phyloP scores from a whole-genome alignment of 2,888 invertebrate genomes.

The Ophion ellenae region DNA sequence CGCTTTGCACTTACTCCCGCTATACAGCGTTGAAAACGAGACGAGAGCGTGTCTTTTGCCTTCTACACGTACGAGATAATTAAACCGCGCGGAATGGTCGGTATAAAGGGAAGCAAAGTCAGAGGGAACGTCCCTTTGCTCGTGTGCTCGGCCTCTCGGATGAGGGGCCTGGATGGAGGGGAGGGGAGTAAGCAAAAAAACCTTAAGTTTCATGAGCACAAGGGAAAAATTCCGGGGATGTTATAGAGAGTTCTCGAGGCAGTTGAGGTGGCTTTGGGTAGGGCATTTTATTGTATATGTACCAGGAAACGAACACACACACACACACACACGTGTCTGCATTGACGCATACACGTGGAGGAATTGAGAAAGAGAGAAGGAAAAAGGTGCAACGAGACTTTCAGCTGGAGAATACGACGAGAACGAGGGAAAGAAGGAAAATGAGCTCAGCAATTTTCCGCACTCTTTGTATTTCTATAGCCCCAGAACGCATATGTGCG shows the following conservation, averaged over 20 bases:
- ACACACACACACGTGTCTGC: not conserved
- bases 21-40: slow-evolving; percentile 50
- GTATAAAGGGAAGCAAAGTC: slow-evolving; percentile 59
- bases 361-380: slow-evolving; percentile 7
- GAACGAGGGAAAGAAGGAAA: slow-evolving; percentile 37
- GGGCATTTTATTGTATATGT: slow-evolving; percentile 26
- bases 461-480: slow-evolving; percentile 37
- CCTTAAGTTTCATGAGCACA: slow-evolving; percentile 64
- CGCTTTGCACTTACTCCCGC: slow-evolving; percentile 6
- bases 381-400: slow-evolving; percentile 14
- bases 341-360: not conserved
- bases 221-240: slow-evolving; percentile 70
- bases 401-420: slow-evolving; percentile 4
- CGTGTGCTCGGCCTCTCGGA: slow-evolving; percentile 32
- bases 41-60: slow-evolving; percentile 63
- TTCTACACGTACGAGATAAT: slow-evolving; percentile 70
- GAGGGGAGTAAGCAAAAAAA: slow-evolving; percentile 48
- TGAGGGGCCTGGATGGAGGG: slow-evolving; percentile 34
- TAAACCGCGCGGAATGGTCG: slow-evolving; percentile 71
- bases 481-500: not conserved
- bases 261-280: slow-evolving; percentile 34
- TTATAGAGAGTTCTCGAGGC: slow-evolving; percentile 58
- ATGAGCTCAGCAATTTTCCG: slow-evolving; percentile 55
- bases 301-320: slow-evolving; percentile 1
- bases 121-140: slow-evolving; percentile 5